Percentiles rank a stretch among this genome's conserved stretches.
Conservation (phyloP, 2,113 vertebrate species). For the Isurus oxyrinchus region DNA sequence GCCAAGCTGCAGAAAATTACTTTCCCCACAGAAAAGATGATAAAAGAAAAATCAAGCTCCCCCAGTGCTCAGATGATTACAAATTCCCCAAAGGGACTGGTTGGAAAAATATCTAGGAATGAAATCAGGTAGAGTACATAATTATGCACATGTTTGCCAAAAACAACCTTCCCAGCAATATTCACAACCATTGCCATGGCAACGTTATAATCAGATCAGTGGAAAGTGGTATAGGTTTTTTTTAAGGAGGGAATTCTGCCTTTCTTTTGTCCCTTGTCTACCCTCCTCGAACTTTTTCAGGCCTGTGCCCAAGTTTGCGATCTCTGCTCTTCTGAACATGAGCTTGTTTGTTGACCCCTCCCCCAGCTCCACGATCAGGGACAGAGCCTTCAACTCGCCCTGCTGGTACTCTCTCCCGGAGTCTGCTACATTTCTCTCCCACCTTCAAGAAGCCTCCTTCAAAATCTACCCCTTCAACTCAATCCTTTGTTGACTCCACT, state of each 20-base stretch:
- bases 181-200: not conserved
- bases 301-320: not conserved
- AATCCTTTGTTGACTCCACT: not conserved
- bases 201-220: not conserved
- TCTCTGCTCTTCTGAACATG: not conserved
- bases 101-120: not conserved
- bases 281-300: not conserved
- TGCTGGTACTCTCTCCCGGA: not conserved
- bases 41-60: not conserved
- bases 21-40: not conserved
- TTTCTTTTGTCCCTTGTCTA: not conserved
- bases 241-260: not conserved
- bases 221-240: not conserved
- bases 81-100: not conserved
- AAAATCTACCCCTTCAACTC: not conserved
- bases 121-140: not conserved
- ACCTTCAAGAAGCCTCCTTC: not conserved
- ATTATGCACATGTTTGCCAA: not conserved
- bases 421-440: not conserved
- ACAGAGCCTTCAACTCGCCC: not conserved
- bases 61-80: not conserved
- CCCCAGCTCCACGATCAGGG: not conserved
- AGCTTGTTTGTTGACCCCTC: not conserved
- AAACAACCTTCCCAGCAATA: not conserved
- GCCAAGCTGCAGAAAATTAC: not conserved